These are phyloP conservation scores for Acridotheres tristis DNA, from an alignment of 2,797 vertebrate species.

Conservation along the genomic window DNA sequence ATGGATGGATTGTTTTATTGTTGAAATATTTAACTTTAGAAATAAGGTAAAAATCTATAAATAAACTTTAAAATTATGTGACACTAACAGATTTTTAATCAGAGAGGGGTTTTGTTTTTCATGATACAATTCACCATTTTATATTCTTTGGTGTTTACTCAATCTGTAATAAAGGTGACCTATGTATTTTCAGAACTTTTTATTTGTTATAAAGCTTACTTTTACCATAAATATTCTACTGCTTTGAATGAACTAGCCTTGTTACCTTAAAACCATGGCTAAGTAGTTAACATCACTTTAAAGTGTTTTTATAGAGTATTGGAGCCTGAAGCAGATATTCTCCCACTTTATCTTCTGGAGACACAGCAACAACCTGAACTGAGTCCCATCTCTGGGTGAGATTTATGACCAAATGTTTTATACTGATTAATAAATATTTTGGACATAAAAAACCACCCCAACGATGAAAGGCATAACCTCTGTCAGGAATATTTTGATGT, in stretches of 20 bases:
- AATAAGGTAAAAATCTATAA: neutral
- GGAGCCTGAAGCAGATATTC: neutral
- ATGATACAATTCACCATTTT: neutral
- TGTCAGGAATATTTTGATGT: neutral
- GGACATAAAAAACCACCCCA: neutral
- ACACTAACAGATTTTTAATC: neutral
- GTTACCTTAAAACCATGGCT: neutral
- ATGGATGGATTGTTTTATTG: neutral
- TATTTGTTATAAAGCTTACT: neutral
- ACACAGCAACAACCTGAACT: neutral
- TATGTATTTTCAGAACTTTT: neutral
- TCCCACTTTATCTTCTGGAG: neutral
- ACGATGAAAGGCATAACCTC: neutral
- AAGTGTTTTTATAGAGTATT: neutral
- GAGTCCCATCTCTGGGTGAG: neutral
- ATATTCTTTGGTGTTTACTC: neutral
- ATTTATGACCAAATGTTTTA: slow-evolving; percentile 1
- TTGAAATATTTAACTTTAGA: neutral
- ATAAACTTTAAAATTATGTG: neutral
- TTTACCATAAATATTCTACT: neutral
- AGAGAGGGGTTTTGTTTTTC: neutral
- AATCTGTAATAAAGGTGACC: neutral
- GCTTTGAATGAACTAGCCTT: neutral
- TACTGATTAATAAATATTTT: slow-evolving; percentile 15
- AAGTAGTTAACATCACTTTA: neutral